These are phyloP conservation scores for Sisyra nigra DNA, from an alignment of 2,888 invertebrate genomes.

Conservation along the genomic window DNA sequence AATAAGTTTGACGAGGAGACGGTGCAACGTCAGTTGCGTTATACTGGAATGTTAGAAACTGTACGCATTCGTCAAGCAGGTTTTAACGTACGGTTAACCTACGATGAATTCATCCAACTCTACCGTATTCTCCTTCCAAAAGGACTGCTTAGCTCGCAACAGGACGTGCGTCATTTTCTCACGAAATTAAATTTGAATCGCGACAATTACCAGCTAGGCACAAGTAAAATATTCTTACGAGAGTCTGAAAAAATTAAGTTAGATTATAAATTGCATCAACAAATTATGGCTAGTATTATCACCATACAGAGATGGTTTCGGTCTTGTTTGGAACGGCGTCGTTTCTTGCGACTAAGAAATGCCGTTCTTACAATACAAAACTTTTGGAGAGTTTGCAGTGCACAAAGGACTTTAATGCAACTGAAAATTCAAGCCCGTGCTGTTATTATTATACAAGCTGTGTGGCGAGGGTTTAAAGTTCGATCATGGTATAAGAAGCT, in stretches of 20 bases:
- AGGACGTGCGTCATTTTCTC: conserved; percentile 73
- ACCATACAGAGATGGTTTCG: conserved; percentile 86
- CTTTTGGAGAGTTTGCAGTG: conserved; percentile 46
- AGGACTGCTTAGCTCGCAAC: conserved; percentile 70
- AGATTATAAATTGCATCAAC: conserved; percentile 82
- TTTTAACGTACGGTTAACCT: conserved; percentile 83
- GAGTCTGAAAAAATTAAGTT: conserved; percentile 87
- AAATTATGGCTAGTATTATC: conserved; percentile 84
- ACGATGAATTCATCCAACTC: conserved; percentile 86
- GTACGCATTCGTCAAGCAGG: conserved; percentile 89
- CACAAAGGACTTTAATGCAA: conserved; percentile 32
- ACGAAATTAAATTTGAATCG: conserved; percentile 68
- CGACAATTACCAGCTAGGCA: conserved; percentile 79
- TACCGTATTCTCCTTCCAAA: conserved; percentile 83
- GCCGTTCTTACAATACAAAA: conserved; percentile 66
- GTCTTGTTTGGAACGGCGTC: conserved; percentile 58
- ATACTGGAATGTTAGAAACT: conserved; percentile 95
- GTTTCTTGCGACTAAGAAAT: conserved; percentile 55
- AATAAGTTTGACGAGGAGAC: conserved; percentile 89
- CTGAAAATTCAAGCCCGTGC: conserved; percentile 37
- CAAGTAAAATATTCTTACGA: conserved; percentile 82
- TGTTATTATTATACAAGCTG: conserved; percentile 56
- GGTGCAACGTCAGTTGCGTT: conserved; percentile 76
- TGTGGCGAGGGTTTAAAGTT: conserved; percentile 55
- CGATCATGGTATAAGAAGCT: conserved; percentile 51